Evolutionary conservation across 2,113 vertebrate species (phyloP), one percentile per base, ranked within the genome.

Genomic region (Oophaga pumilio): DNA sequence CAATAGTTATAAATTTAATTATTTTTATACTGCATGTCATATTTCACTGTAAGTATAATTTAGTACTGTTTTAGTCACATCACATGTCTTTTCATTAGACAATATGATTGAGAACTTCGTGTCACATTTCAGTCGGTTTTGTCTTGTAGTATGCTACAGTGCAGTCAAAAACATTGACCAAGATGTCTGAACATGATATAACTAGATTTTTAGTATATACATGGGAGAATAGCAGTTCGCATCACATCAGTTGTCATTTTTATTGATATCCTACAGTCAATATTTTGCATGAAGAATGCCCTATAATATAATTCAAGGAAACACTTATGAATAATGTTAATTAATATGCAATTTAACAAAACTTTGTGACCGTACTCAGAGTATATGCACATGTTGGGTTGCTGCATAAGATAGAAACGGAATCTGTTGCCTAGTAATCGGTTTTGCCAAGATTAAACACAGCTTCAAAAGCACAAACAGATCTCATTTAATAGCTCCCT

Each of bases 391-490:
- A 76, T 53, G 56, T 73, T 73, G 28, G 22, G 56, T 17, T 62
- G 57, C 33, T 52, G 57, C 8, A 85, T 82, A 92, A 95, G 93
- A 94, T 90, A 88, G 91, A 90, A 90, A 89, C 89, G 93, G 91
- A 94, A 94, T 89, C 92, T 92, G 94, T 94, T 96, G 93, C 95
- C 95, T 96, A 93, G 95, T 93, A 94, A 95, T 94, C 80, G 92
- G 89, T 90, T 94, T 94, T 77, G 91, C 89, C 88, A 85, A 95
- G 94, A 95, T 94, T 91, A 94, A 91, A 90, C 90, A 92, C 92
- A 94, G 93, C 93, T 95, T 96, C 95, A 96, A 96, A 93, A 95
- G 94, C 94, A 94, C 92, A 89, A 91, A 91, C 91, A 92, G 91
- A 89, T 89, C 92, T 90, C 91, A 95, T 94, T 79, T 95, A 95